Evolutionary conservation across 2,113 vertebrate species (phyloP).

Genomic region (Synodontis membranacea): DNA sequence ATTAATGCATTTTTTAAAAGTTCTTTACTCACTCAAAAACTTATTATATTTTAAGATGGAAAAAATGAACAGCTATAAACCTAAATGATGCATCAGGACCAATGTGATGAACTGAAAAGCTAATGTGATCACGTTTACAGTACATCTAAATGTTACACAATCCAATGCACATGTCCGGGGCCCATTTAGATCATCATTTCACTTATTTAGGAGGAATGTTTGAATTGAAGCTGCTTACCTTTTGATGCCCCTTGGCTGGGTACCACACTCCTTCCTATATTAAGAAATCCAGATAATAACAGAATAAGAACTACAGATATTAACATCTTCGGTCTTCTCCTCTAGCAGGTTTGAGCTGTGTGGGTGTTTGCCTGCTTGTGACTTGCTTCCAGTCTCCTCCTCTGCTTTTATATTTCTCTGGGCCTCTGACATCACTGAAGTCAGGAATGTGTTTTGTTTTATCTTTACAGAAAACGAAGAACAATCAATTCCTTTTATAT

Average conservation of each 20-base stretch:
- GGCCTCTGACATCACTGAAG: conserved; percentile 34
- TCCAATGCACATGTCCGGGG: too few species aligned
- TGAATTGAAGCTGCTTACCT: conserved; percentile 27
- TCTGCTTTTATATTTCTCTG: conserved; percentile 25
- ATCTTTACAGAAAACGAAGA: not conserved
- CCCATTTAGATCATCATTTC: not conserved
- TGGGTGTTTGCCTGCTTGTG: conserved; percentile 22
- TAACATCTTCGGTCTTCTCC: conserved; percentile 26
- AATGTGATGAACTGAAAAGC: not conserved
- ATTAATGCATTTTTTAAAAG: not conserved
- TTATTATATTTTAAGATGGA: not conserved
- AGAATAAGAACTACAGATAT: conserved; percentile 15
- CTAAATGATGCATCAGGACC: not conserved
- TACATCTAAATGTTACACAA: not conserved
- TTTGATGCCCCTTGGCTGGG: conserved; percentile 20
- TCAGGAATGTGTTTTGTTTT: not conserved
- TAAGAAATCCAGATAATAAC: conserved; percentile 29
- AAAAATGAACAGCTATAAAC: not conserved
- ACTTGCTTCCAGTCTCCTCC: not conserved
- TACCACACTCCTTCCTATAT: conserved; percentile 8
- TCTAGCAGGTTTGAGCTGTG: not conserved
- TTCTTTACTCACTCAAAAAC: not conserved
- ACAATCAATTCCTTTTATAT: not conserved
- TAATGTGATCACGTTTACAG: not conserved
- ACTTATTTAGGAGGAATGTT: not conserved